Evolutionary conservation across 2,888 invertebrate genomes (phyloP), one percentile per base, ranked within the genome.

Genomic region (Dicycla oo): DNA sequence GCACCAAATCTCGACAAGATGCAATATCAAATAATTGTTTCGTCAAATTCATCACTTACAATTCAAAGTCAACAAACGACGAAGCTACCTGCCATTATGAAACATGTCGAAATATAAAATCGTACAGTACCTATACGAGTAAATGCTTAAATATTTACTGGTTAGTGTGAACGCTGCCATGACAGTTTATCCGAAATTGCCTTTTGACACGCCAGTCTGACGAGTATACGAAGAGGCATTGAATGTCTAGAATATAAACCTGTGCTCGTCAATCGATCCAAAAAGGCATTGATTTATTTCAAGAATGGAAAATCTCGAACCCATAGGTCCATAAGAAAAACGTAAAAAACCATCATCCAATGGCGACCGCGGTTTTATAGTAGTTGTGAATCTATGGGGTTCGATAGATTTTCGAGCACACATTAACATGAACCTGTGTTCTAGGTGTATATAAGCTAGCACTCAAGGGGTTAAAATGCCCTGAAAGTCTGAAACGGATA

Each of bases 141-240:
- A 76, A 85, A 73, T 65, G 67, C 69, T 83, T 72, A 80, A 80
- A 77, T 83, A 83, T 85, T 75, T 73, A 85, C 84, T 71, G 67
- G 66, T 80, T 80, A 80, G 86, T 86, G 84, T 81, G 81, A 86
- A 83, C 64, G 58, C 67, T 61, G 66, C 78, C 69, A 64, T 73
- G 81, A 69, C 75, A 77, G 61, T 65, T 70, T 76, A 62, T 73
- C 73, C 49, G 30, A 80, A 80, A 86, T 72, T 69, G 34, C 81
- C 71, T 62, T 71, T 63, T 72, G 61, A 74, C 83, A 83, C 78
- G 83, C 67, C 71, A 83, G 20, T 57, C 63, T 75, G 53, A 64
- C 53, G 49, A 72, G 43, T 64, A 67, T 57, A 18, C 57, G 20
- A 63, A 57, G 18, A 56, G 30, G 23, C 61, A 78, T 62, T 69